These are phyloP conservation scores for Lasioglossum figueresi DNA, from an alignment of 2,888 invertebrate species.

Conservation along the genomic window DNA sequence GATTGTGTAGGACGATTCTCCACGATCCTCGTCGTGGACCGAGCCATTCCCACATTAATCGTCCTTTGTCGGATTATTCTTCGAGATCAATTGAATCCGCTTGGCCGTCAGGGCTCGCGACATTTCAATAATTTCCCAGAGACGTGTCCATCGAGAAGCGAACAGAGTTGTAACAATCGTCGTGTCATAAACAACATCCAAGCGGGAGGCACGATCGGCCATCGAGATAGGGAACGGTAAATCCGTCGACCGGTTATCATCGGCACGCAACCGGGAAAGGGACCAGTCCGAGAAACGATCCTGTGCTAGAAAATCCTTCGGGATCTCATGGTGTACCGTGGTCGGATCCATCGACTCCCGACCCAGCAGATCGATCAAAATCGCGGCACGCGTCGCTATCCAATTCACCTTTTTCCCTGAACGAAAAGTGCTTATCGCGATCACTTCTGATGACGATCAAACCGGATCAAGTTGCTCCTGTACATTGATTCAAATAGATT, in stretches of 20 bases:
- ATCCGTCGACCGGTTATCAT: constrained; percentile 48
- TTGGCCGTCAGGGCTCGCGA: neutral
- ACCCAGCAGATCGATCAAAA: neutral
- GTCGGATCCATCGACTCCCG: constrained; percentile 1
- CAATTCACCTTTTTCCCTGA: neutral
- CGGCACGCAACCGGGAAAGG: constrained; percentile 5
- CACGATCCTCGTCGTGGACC: neutral
- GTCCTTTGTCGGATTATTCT: neutral
- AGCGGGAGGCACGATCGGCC: constrained; percentile 20
- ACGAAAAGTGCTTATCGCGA: neutral
- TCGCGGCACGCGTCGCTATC: constrained; percentile 27
- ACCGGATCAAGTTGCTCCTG: neutral
- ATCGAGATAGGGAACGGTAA: constrained; percentile 25
- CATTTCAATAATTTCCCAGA: constrained; percentile 4
- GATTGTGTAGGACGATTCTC: neutral
- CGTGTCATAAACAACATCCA: constrained; percentile 23
- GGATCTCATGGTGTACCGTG: neutral
- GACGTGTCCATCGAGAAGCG: constrained; percentile 4
- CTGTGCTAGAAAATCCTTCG: neutral
- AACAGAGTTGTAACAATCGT: constrained; percentile 30
- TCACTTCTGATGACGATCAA: neutral
- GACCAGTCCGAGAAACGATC: neutral
- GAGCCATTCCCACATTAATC: neutral
- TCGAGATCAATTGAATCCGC: neutral
- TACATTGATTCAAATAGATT: neutral